Evolutionary conservation across 2,113 vertebrate genomes (phyloP), one percentile per base, ranked within the genome.

Genomic region (Catharus bicknelli): DNA sequence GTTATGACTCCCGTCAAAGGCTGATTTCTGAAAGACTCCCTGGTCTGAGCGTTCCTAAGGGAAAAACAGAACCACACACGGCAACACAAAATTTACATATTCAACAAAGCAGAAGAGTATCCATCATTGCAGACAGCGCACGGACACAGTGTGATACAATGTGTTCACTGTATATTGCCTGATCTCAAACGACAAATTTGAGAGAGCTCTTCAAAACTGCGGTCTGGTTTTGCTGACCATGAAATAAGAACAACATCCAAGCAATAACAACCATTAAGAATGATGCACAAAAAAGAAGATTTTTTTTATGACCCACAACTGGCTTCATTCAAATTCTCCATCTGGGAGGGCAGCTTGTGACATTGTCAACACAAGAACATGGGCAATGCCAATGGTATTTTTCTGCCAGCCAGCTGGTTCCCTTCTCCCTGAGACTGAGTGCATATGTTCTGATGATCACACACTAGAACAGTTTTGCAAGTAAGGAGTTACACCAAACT

Each of bases 301-400:
- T 55, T 88, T 82, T 95, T 86, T 86, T 59, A 87, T 95, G 96
- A 95, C 95, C 96, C 96, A 97, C 93, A 96, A 97, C 96, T 97
- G 97, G 95, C 96, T 97, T 94, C 88, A 96, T 90, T 96, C 95
- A 96, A 95, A 96, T 90, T 86, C 95, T 97, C 97, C 98, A 97
- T 98, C 98, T 98, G 98, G 97, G 96, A 98, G 94, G 96, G 95
- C 97, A 98, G 98, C 97, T 97, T 98, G 97, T 97, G 97, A 96
- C 96, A 97, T 72, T 96, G 96, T 97, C 97, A 97, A 97, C 95
- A 97, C 89, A 96, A 97, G 96, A 96, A 97, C 64, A 95, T 1
- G 83, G 97, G 94, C 97, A 94, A 96, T 97, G 97, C 98, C 98
- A 98, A 97, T 93, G 97, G 96, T 95, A 96, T 96, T 97, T 97